Conservation (phyloP, 1,140 invertebrate species). For the Fopius arisanus region DNA sequence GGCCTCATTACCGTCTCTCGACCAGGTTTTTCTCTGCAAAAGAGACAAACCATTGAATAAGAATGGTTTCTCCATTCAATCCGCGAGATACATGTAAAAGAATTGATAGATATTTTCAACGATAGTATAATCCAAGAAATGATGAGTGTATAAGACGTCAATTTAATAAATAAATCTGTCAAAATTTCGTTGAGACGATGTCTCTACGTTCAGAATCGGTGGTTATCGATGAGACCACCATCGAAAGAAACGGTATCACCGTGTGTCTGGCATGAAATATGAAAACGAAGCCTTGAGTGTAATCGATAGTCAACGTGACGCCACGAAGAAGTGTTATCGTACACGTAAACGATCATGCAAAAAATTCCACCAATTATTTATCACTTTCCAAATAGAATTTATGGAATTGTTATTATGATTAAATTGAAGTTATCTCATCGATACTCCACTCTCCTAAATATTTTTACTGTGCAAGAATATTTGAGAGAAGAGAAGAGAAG, state of each 20-base stretch:
- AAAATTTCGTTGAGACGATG: background rate
- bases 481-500: no score
- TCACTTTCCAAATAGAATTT: background rate
- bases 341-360: background rate
- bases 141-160: no score
- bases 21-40: constrained; percentile 71
- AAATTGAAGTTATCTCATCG: no score
- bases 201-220: background rate
- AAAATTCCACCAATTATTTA: background rate
- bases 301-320: constrained; percentile 54
- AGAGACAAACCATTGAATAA: no score
- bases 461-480: no score
- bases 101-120: background rate
- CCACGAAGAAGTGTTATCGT: constrained; percentile 44
- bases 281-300: constrained; percentile 50
- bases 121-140: no score
- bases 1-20: constrained; percentile 70
- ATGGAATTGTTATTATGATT: background rate
- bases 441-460: no score
- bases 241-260: constrained; percentile 23
- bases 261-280: constrained; percentile 51
- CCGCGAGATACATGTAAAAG: no score
- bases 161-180: background rate
- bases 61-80: no score
- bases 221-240: constrained; percentile 9